These are phyloP conservation scores for Sphaerophoria taeniata DNA, from an alignment of 2,888 invertebrate species.

Conservation along the genomic window DNA sequence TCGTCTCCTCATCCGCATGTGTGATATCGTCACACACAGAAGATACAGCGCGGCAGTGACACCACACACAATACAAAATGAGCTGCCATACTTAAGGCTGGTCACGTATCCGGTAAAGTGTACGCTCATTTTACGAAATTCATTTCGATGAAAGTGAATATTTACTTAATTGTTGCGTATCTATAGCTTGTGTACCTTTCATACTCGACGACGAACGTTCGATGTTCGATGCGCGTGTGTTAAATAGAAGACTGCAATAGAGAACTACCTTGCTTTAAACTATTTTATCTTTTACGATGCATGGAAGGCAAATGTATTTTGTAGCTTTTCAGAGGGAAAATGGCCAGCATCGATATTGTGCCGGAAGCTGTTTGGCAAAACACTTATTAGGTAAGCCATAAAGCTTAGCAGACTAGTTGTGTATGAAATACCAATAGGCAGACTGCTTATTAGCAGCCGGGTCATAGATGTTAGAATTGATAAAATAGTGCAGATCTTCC, in stretches of 20 bases:
- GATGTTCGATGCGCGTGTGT: neutral
- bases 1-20: neutral
- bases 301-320: conserved; percentile 16
- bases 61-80: conserved; percentile 69
- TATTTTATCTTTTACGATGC: conserved; percentile 14
- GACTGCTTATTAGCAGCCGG: no score
- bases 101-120: conserved; percentile 70
- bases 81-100: conserved; percentile 71
- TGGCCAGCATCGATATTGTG: conserved; percentile 24
- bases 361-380: conserved; percentile 65
- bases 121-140: conserved; percentile 73
- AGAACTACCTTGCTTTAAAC: neutral
- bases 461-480: no score
- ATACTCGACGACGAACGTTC: neutral
- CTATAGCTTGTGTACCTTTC: conserved; percentile 22
- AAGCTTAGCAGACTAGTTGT: neutral
- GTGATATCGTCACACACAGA: no score
- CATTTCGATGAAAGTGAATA: conserved; percentile 74
- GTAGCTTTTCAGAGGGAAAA: conserved; percentile 16
- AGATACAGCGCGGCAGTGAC: conserved; percentile 27
- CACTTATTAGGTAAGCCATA: conserved; percentile 56
- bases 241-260: conserved; percentile 9
- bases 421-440: no score
- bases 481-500: no score
- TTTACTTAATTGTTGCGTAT: conserved; percentile 73